Base-by-base conservation (phyloP, 2,113 vertebrate genomes). In the Tichodroma muraria region DNA sequence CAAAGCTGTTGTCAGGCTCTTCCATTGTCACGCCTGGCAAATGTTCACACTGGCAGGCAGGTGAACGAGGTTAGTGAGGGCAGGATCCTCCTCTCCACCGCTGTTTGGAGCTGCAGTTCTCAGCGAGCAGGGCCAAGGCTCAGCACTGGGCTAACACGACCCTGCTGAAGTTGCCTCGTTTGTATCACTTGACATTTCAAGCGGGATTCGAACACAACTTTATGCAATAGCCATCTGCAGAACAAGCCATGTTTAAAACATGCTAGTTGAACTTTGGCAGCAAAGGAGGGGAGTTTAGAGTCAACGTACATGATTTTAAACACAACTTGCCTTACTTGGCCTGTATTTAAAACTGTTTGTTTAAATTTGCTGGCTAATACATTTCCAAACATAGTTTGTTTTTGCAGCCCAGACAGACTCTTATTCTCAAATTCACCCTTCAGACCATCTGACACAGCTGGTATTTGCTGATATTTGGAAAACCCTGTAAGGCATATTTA, bases 381-480 rank as follows among this genome's bases (percentile, higher is more conserved):
- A 88, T 91, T 91, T 90, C 96, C 91, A 95, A 96, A 97, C 82
- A 93, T 93, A 97, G 90, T 85, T 95, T 88, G 82, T 92, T 94
- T 94, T 86, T 89, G 82, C 72, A 90, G 90, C 45, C 90, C 9
- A 19, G 88, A 94, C 81, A 96, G 90, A 88, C 88, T 91, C 80
- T 50, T 64, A 91, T 30, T 88, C 91, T 95, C 76, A 84, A 88
- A 90, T 86, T 95, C 76, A 88, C 69, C 81, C 68, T 83, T 66
- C 42, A 80, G 88, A 33, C 64, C 47, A 73, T 94, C 88, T 80
- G 85, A 93, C 80, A 83, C 68, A 95, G 91, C 40, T 6, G 2
- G 23, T 92, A 83, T 90, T 83, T 91, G 80, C 93, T 88, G 76
- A 93, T 93, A 78, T 38, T 85, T 18, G 12, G 72, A 66, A 92